Base-by-base conservation (phyloP, 2,888 invertebrate genomes). In the Nymphalis urticae region DNA sequence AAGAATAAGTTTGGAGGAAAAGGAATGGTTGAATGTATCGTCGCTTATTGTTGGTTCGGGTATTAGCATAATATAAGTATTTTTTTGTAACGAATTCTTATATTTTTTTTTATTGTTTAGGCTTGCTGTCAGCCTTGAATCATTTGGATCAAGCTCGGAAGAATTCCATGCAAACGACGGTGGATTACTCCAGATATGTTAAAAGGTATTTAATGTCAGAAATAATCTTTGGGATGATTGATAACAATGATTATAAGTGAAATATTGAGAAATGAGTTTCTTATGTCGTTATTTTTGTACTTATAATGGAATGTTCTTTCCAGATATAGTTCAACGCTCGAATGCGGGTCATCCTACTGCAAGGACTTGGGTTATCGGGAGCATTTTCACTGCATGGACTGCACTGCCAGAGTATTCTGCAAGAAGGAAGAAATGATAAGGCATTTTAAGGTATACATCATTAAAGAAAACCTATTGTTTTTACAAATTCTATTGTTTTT, bases 401-500 rank as follows among this genome's bases (percentile, higher is more conserved):
- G 95, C 77, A 93, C 93, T 21, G 94, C 95, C 70, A 94, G 97
- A 80, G 97, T 98, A n/a, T 97, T 99, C 84, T 96, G 98, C 81
- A 98, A 99, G 90, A 98, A 99, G 85, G 99, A 99, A 87, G 99
- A 99, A 86, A 99, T 99, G 96, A 98, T 99, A 75, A 95, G 99
- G 54, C 99, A 99, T 88, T 98, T 98, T 84, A 99, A 93, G 87
- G 93, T 93, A 69, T 59, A 10, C 27, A 50, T 48, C 8, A 10
- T 48, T 42, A 2, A 27, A 3, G 0, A 10, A 13, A 10, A 42
- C 9, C 2, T 10, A 1, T 2, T 10, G 10, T 42, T 42, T 2
- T 42, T 42, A 42, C 3, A 21, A 21, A 21, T 21, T 21, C 21
- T 21, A 21, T 21, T 1, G 1, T 21, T 21, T 21, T 21, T 21